Evolutionary conservation across 2,113 vertebrate species (phyloP), one percentile per base, ranked within the genome.

Genomic region (Ciconia stormi): DNA sequence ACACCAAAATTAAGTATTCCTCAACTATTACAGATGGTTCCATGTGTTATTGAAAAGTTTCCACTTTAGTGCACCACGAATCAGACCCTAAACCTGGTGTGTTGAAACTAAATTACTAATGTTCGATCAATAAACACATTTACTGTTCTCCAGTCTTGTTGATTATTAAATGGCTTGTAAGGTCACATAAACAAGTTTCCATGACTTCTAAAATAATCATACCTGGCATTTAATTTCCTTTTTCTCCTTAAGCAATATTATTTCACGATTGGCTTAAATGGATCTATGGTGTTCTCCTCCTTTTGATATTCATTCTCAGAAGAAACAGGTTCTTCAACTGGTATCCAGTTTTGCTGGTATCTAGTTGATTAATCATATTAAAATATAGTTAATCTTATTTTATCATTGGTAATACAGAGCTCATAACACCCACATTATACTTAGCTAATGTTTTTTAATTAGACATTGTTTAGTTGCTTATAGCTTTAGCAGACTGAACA

Each of bases 81-180:
- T 89, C 62, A 82, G 69, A 82, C 20, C 49, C n/a, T 85, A 79
- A 92, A 95, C 22, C 56, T 0, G 0, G 3, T 36, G 40, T 10
- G 22, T 72, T 95, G 87, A 95, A 95, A 94, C 70, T 63, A 87
- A 91, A 93, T 82, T 90, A 89, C 78, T 93, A 59, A 44, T 58
- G 29, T 80, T 91, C 3, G 0, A 91, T 95, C 93, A 93, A 91
- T 94, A 94, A 90, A 65, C n/a, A 87, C 62, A 91, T 94, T 94
- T 89, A 95, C 81, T 47, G 42, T 70, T 91, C 58, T 87, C 74
- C 25, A 73, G 47, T 67, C 53, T 80, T 0, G 0, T 10, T 84
- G 55, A 86, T 92, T 93, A 93, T 93, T 92, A 96, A 95, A 74
- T 50, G 20, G n/a, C 83, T 91, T 94, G 71, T 86, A 95, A 89